Conservation (phyloP, 2,888 invertebrate genomes). For the Drosophila testacea region DNA sequence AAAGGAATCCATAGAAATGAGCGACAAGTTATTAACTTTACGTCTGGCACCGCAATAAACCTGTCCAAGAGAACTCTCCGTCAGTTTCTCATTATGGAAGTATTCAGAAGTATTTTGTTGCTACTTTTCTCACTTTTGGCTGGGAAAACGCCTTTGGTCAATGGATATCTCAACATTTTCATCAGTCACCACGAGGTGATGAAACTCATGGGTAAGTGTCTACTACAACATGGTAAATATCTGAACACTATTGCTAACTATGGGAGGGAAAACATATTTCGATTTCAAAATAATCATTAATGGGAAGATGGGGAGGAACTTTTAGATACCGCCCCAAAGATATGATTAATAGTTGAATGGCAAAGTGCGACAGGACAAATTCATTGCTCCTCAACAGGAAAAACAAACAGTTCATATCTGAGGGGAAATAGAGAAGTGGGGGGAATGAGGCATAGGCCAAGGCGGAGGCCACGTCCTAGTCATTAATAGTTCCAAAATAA, state of each 20-base stretch:
- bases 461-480: constrained; percentile 55
- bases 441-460: background rate
- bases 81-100: constrained; percentile 31
- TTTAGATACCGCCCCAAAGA: constrained; percentile 34
- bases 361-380: constrained; percentile 70
- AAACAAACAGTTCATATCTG: constrained; percentile 60
- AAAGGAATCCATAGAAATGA: constrained; percentile 44
- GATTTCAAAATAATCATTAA: constrained; percentile 45
- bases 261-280: constrained; percentile 12
- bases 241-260: background rate
- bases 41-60: constrained; percentile 27
- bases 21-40: constrained; percentile 61
- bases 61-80: background rate
- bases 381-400: constrained; percentile 68
- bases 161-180: constrained; percentile 92
- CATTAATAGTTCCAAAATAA: constrained; percentile 78
- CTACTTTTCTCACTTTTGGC: constrained; percentile 74
- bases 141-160: constrained; percentile 85
- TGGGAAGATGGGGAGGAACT: constrained; percentile 26
- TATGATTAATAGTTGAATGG: constrained; percentile 72
- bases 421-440: background rate
- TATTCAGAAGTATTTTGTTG: constrained; percentile 34
- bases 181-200: constrained; percentile 92
- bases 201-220: constrained; percentile 90
- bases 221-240: background rate